phyloP scores from a whole-genome alignment of 1,140 invertebrate species.

The Hypothenemus hampei region DNA sequence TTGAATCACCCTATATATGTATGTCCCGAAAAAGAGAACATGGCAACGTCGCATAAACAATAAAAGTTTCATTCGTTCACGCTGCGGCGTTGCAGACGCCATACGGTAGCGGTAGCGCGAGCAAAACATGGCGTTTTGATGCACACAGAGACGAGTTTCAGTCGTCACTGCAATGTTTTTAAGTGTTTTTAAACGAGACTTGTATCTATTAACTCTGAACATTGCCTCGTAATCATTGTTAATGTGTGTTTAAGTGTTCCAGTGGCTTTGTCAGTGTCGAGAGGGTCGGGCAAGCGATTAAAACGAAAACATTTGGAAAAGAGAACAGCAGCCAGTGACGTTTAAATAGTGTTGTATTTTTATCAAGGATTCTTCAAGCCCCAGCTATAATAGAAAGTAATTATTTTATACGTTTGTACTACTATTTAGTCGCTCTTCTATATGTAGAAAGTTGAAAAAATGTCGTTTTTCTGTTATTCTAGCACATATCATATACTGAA shows the following conservation, averaged over 20 bases:
- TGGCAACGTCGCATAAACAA: neutral
- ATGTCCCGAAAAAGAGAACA: neutral
- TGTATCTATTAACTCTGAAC: neutral
- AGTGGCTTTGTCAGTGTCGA: neutral
- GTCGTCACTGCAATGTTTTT: slow-evolving; percentile 10
- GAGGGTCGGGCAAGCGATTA: neutral
- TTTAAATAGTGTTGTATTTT: slow-evolving; percentile 16
- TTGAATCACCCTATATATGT: too few relatives aligned
- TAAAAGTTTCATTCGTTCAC: slow-evolving; percentile 6
- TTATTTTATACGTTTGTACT: slow-evolving; percentile 2
- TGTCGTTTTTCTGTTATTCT: too few relatives aligned
- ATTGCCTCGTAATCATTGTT: neutral
- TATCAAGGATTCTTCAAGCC: slow-evolving; percentile 14
- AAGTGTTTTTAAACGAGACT: slow-evolving; percentile 11
- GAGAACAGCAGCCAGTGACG: slow-evolving; percentile 13
- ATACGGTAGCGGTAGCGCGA: neutral
- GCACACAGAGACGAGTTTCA: too few relatives aligned
- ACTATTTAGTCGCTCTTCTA: neutral
- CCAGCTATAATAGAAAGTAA: slow-evolving; percentile 14
- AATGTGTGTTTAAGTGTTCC: neutral
- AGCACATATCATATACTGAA: too few relatives aligned
- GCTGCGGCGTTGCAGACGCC: slow-evolving; percentile 5
- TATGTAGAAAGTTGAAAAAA: neutral
- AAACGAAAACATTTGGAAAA: slow-evolving; percentile 7
- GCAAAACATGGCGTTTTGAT: slow-evolving; percentile 13